These are phyloP conservation scores for Eueides isabella DNA, from an alignment of 1,140 invertebrate genomes.

Conservation along the genomic window DNA sequence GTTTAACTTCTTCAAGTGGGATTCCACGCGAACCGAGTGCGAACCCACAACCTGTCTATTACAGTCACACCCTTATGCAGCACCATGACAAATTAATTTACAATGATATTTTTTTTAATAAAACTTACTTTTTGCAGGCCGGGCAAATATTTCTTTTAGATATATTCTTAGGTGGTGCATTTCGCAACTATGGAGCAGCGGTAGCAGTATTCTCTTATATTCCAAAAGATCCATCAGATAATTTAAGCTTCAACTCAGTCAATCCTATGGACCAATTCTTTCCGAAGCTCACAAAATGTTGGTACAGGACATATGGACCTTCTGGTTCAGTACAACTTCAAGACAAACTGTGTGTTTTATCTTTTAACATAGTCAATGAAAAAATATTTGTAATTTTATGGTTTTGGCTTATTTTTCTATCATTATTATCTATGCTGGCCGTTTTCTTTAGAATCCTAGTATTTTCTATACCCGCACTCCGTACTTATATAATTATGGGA, in stretches of 20 bases:
- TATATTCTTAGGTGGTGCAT: conserved; percentile 88
- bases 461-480: conserved; percentile 75
- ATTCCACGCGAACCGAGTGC: no score
- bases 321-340: conserved; percentile 84
- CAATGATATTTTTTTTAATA: no score
- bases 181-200: conserved; percentile 86
- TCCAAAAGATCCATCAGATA: conserved; percentile 58
- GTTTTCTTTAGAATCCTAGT: conserved; percentile 84
- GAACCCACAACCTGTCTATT: no score
- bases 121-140: conserved; percentile 67
- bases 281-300: conserved; percentile 92
- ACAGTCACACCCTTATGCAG: no score
- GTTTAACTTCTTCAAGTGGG: no score
- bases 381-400: conserved; percentile 91
- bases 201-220: conserved; percentile 78
- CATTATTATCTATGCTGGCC: conserved; percentile 84
- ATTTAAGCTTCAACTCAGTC: conserved; percentile 51
- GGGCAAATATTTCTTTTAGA: conserved; percentile 85
- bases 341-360: conserved; percentile 88
- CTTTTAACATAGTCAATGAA: conserved; percentile 90
- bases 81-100: no score
- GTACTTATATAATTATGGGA: conserved; percentile 83
- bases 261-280: conserved; percentile 85
- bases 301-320: conserved; percentile 85
- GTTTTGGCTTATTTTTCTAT: conserved; percentile 90